A percentile compares a stretch with the other conserved stretches of the same genome.
Evolutionary conservation across 2,888 invertebrate genomes (phyloP).

Genomic region (Pherbina coryleti): DNA sequence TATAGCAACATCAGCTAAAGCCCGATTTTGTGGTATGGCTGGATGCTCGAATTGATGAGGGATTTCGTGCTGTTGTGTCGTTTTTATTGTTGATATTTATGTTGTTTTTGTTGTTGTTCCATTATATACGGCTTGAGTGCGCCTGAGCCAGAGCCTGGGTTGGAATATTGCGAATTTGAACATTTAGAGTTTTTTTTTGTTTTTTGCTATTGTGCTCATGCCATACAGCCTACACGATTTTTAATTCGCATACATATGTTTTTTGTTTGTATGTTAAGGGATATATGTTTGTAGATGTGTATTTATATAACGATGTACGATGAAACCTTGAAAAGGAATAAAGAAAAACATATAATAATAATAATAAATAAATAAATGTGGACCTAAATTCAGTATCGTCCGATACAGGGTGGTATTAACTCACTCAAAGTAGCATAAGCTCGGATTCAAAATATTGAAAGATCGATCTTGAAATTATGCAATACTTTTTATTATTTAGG

Average conservation of each 20-base stretch:
- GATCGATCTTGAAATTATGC: too few relatives aligned
- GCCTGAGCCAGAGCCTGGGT: background rate
- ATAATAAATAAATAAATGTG: slow-evolving; percentile 15
- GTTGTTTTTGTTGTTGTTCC: background rate
- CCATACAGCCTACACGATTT: slow-evolving; percentile 30
- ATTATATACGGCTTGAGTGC: background rate
- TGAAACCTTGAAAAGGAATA: slow-evolving; percentile 27
- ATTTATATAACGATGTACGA: background rate
- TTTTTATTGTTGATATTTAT: background rate
- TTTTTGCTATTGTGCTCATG: background rate
- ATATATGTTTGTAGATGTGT: slow-evolving; percentile 36
- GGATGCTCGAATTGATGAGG: slow-evolving; percentile 31
- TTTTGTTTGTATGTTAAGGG: slow-evolving; percentile 17
- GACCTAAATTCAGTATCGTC: slow-evolving; percentile 6
- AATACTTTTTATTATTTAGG: too few relatives aligned
- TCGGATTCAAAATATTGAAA: too few relatives aligned
- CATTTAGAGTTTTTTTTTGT: background rate
- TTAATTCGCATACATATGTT: background rate
- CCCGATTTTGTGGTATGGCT: slow-evolving; percentile 12
- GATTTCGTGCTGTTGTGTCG: slow-evolving; percentile 13
- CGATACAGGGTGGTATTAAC: background rate
- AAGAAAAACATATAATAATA: slow-evolving; percentile 12
- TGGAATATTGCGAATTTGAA: slow-evolving; percentile 15
- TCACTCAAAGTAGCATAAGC: background rate
- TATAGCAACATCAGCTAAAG: background rate